Conservation (phyloP, 1,140 invertebrate species). For the Sinella curviseta region DNA sequence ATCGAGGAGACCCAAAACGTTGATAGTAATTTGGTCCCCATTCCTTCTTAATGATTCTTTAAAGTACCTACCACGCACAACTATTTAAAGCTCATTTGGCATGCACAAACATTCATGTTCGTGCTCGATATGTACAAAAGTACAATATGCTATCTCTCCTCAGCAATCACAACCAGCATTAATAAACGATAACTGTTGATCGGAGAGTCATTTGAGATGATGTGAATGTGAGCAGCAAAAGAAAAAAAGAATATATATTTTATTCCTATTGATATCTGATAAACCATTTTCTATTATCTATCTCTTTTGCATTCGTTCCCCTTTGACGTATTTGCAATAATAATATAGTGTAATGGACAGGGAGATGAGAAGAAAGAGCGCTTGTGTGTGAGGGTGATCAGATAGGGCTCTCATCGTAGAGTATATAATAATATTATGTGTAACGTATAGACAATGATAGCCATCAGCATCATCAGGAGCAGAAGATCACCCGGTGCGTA, state of each 20-base stretch:
- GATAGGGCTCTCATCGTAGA: no score
- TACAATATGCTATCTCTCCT: no score
- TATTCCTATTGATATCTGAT: background rate
- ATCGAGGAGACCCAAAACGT: background rate
- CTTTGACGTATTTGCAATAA: background rate
- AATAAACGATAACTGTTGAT: background rate
- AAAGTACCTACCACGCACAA: background rate
- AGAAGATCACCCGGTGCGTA: constrained; percentile 26
- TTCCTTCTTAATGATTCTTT: background rate
- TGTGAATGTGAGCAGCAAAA: no score
- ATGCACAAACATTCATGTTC: no score
- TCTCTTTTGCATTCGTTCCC: background rate
- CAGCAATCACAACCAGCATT: background rate
- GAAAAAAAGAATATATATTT: background rate
- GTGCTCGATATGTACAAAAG: no score
- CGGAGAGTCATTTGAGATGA: no score
- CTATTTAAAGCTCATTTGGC: no score
- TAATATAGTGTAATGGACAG: background rate
- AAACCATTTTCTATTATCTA: background rate
- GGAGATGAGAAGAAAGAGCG: no score
- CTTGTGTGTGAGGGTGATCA: no score
- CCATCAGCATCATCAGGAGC: constrained; percentile 6
- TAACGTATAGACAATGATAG: background rate
- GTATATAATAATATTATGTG: no score
- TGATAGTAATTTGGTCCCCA: background rate